Base-by-base conservation (phyloP, 2,888 invertebrate species). In the Holacanthella duospinosa region DNA sequence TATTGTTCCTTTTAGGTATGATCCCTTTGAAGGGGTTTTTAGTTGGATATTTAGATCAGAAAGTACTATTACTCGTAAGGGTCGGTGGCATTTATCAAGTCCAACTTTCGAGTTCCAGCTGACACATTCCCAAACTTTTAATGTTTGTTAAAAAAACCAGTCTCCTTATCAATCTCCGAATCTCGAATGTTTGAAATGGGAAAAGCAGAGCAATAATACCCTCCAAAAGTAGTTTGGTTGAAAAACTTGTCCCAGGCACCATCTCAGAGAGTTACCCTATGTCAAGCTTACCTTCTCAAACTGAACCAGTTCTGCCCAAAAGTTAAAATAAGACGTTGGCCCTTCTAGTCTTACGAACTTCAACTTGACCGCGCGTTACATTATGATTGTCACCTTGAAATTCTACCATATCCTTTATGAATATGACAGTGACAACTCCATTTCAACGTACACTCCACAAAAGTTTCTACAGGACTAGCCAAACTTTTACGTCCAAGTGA, bases 51-150 rank as follows among this genome's bases (percentile, higher is more conserved):
- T 48, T 48, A 48, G 48, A 48, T 48, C 48, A 21, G 36, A 36
- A 36, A 36, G 36, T 36, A 16, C 36, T 36, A 16, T 9, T 6
- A 36, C 36, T 9, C n/a, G 48, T 9, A 21, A 48, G 48, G 21
- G 21, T 48, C 21, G 19, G 48, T 48, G 36, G 36, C 36, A 48
- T 48, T 48, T 48, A 48, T 48, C 48, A 48, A 36, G 9, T 36
- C 9, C 6, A 48, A 48, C n/a, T 16, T n/a, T 9, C 48, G 48
- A 48, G 48, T 48, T 48, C 48, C 48, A 48, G 48, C 48, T 48
- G 48, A 48, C 48, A 48, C 48, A 48, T 48, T 48, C 48, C 48
- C 48, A 48, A 36, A 48, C 48, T 48, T 48, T 48, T 21, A 48
- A 48, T 36, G 48, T 48, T 48, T 48, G 48, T 48, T 48, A 48